A percentile compares a stretch with the other conserved stretches of the same genome.
Evolutionary conservation across 1,140 invertebrate species (phyloP).

Genomic region (Caenorhabditis latens): DNA sequence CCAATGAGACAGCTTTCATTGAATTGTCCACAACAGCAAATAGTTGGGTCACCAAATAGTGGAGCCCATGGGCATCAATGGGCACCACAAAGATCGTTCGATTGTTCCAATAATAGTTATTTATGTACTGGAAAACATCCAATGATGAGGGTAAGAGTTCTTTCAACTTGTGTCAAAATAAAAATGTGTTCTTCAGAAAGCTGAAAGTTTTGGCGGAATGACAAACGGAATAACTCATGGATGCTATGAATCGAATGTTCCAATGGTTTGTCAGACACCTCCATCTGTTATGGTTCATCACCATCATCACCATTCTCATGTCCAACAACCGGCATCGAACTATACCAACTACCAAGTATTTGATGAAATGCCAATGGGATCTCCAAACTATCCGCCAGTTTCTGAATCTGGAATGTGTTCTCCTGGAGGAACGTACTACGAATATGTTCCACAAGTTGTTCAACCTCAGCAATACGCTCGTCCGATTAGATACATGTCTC

Average conservation of each 20-base stretch:
- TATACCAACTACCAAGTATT: conserved; percentile 14
- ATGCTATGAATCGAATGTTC: conserved; percentile 1
- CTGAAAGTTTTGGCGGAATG: conserved; percentile 60
- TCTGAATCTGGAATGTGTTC: conserved; percentile 14
- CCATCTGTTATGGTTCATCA: conserved; percentile 40
- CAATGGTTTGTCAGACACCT: conserved; percentile 35
- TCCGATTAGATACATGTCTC: conserved; percentile 19
- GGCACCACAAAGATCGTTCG: conserved; percentile 45
- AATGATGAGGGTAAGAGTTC: conserved; percentile 19
- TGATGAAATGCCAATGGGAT: conserved; percentile 27
- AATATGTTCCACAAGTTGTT: conserved; percentile 20
- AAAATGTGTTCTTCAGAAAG: conserved; percentile 51
- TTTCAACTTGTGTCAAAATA: too few relatives aligned
- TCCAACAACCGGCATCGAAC: not conserved
- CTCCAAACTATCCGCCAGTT: not conserved
- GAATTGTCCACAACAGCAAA: not conserved
- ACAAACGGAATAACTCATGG: conserved; percentile 8
- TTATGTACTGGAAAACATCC: conserved; percentile 41
- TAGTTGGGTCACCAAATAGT: not conserved
- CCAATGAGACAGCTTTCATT: conserved; percentile 13
- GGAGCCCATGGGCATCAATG: conserved; percentile 20
- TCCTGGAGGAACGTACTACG: conserved; percentile 30
- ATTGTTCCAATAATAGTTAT: conserved; percentile 48
- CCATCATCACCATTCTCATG: conserved; percentile 6
- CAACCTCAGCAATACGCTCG: conserved; percentile 6